Percentiles rank a stretch among this genome's conserved stretches.
Evolutionary conservation across 2,113 vertebrate genomes (phyloP).

Genomic region (Beaufortia kweichowensis): DNA sequence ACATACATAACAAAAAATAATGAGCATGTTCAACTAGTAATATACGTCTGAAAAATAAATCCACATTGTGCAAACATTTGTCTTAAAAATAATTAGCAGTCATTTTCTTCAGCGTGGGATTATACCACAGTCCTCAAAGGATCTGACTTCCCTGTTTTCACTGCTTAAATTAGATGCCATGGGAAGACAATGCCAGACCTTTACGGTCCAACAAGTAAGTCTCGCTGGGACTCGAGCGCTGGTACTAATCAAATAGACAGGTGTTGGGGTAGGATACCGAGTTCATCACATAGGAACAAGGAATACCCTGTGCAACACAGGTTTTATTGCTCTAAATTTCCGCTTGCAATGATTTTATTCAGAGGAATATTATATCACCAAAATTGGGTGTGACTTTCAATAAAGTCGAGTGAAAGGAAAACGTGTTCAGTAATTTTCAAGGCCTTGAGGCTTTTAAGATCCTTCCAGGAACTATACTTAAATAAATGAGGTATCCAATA

Average conservation of each 20-base stretch:
- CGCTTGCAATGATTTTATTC: conserved; percentile 24
- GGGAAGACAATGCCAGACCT: conserved; percentile 42
- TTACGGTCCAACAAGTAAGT: conserved; percentile 45
- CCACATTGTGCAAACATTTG: too few species aligned
- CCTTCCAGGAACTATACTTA: neutral
- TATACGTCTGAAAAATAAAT: too few species aligned
- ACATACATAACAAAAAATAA: too few species aligned
- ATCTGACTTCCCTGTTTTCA: conserved; percentile 45
- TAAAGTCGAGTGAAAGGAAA: conserved; percentile 22
- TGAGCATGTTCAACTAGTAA: too few species aligned
- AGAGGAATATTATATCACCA: neutral
- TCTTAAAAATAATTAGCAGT: too few species aligned
- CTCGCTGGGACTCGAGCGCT: conserved; percentile 33
- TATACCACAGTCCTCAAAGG: conserved; percentile 50
- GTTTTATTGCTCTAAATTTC: conserved; percentile 22
- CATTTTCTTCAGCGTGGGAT: conserved; percentile 51
- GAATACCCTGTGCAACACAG: conserved; percentile 12
- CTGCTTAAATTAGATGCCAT: conserved; percentile 56
- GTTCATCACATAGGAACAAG: conserved; percentile 27
- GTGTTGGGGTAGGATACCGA: neutral
- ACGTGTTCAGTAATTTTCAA: conserved; percentile 5
- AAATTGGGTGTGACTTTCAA: conserved; percentile 30
- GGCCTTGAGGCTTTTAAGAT: conserved; percentile 7
- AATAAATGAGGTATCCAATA: conserved; percentile 25
- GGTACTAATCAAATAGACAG: conserved; percentile 41